phyloP scores from a whole-genome alignment of 2,888 invertebrate genomes.

The Argynnis bischoffii region DNA sequence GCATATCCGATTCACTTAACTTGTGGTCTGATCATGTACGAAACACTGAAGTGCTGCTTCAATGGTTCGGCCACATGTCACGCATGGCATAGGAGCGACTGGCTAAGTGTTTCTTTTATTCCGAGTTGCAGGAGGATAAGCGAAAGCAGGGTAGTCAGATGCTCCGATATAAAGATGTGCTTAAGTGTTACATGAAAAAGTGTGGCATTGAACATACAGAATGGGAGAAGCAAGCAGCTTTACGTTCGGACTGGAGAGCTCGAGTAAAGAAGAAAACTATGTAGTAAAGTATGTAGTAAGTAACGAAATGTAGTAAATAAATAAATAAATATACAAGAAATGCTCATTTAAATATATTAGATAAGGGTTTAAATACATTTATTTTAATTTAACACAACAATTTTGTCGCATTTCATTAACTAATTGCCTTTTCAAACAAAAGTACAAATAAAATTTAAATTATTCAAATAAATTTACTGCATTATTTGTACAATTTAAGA shows the following conservation, averaged over 20 bases:
- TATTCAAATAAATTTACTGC: slow-evolving; percentile 10
- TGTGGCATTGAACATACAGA: too few relatives aligned
- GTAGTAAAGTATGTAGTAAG: too few relatives aligned
- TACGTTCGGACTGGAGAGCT: too few relatives aligned
- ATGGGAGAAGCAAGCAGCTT: too few relatives aligned
- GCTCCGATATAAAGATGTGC: slow-evolving; percentile 30
- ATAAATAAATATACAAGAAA: too few relatives aligned
- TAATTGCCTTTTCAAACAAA: slow-evolving; percentile 1
- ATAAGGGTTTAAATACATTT: background rate
- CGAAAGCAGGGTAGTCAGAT: slow-evolving; percentile 28
- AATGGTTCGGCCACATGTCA: slow-evolving; percentile 29
- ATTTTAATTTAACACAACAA: background rate
- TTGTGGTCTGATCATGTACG: too few relatives aligned
- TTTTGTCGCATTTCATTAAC: background rate
- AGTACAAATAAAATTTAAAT: slow-evolving; percentile 14
- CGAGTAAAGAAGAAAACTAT: too few relatives aligned
- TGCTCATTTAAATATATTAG: too few relatives aligned
- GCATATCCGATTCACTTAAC: too few relatives aligned
- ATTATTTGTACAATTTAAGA: slow-evolving; percentile 14
- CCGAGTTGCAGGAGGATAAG: slow-evolving; percentile 31
- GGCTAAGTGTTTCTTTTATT: slow-evolving; percentile 36
- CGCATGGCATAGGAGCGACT: slow-evolving; percentile 31
- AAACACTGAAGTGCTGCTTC: too few relatives aligned
- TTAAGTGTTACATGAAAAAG: too few relatives aligned
- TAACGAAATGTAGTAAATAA: too few relatives aligned